phyloP scores from a whole-genome alignment of 1,140 invertebrate species.

The Lepidotrigona ventralis region DNA sequence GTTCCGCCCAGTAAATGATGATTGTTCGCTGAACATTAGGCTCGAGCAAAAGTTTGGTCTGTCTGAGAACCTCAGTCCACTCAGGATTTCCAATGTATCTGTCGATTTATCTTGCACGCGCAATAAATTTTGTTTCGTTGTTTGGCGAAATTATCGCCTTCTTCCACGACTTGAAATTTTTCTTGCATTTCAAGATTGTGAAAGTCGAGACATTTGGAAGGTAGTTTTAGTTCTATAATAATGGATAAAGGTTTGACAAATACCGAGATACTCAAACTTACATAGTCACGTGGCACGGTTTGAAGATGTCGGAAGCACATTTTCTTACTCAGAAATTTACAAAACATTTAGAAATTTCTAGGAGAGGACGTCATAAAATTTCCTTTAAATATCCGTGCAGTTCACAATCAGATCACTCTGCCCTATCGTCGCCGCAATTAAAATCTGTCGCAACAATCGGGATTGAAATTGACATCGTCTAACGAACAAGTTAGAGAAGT shows the following conservation, averaged over 20 bases:
- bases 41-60: conserved; percentile 23
- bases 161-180: neutral
- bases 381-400: too few species aligned
- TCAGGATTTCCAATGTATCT: neutral
- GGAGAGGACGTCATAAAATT: too few species aligned
- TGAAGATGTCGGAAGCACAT: too few species aligned
- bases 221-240: too few species aligned
- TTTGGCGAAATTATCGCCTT: neutral
- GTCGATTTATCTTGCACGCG: too few species aligned
- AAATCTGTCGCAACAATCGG: neutral
- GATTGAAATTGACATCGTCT: neutral
- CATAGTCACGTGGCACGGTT: too few species aligned
- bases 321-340: too few species aligned
- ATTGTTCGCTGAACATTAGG: conserved; percentile 16
- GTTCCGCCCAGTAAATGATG: conserved; percentile 13
- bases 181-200: neutral
- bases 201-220: neutral
- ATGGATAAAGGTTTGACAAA: too few species aligned
- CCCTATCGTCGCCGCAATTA: neutral
- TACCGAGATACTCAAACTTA: too few species aligned
- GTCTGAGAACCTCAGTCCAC: neutral
- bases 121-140: neutral
- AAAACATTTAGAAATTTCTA: too few species aligned
- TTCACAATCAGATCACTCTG: neutral
- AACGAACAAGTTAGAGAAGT: conserved; percentile 23